phyloP scores from a whole-genome alignment of 2,113 vertebrate species.

The Serinus canaria region DNA sequence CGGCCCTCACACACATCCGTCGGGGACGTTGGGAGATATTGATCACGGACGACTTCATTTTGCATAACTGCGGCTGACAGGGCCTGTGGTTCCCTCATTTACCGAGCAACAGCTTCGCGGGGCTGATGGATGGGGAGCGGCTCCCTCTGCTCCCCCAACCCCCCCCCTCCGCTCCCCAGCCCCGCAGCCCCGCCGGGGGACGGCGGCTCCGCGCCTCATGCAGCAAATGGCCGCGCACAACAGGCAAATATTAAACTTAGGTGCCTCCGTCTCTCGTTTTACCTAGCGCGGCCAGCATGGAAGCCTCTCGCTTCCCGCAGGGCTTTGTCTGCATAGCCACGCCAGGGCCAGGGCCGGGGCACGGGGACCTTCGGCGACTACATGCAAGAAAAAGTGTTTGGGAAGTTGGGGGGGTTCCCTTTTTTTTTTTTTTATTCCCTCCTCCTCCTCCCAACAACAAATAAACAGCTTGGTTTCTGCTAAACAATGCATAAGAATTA shows the following conservation, averaged over 20 bases:
- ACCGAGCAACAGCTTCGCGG: conserved; percentile 58
- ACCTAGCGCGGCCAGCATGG: neutral
- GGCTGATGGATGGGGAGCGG: conserved; percentile 69
- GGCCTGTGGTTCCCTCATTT: conserved; percentile 58
- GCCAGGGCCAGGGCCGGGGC: neutral
- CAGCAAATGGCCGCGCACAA: conserved; percentile 66
- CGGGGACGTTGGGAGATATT: conserved; percentile 45
- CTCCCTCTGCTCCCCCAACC: neutral
- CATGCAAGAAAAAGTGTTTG: neutral
- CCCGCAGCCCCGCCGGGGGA: neutral
- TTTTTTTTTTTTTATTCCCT: neutral
- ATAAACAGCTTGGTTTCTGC: neutral
- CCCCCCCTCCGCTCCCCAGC: neutral
- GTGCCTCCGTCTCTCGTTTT: neutral
- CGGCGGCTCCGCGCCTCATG: conserved; percentile 16
- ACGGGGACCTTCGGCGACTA: neutral
- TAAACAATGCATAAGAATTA: conserved; percentile 8
- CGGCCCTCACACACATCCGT: neutral
- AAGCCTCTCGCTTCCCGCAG: neutral
- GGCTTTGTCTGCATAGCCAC: conserved; percentile 32
- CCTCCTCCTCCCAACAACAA: neutral
- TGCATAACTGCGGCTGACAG: conserved; percentile 69
- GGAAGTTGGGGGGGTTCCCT: neutral
- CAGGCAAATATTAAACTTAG: conserved; percentile 16
- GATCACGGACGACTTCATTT: conserved; percentile 63